Evolutionary conservation across 1,140 invertebrate species (phyloP), one percentile per base, ranked within the genome.

Genomic region (Drosophila bocki): DNA sequence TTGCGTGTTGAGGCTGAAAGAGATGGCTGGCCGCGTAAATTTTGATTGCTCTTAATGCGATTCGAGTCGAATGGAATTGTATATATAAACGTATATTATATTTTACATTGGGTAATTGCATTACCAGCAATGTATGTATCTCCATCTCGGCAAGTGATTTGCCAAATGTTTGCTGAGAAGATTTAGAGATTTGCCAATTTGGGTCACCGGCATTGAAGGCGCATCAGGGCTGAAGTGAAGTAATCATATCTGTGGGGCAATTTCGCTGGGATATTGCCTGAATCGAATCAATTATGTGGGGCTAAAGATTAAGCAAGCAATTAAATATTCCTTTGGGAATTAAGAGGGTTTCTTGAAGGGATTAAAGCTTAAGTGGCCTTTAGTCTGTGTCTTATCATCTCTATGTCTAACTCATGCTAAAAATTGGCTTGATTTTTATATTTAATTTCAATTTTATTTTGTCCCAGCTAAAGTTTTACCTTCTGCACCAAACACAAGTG

Each of bases 31-130:
- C 58, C 57, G 78, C 69, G 60, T 71, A 84, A 80, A 80, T 72
- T 72, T 59, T 87, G 84, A 88, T 87, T 83, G 67, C 79, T 82
- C 70, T 76, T 88, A 87, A 87, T 88, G 75, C 60, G 83, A 83
- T 83, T 86, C 48, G 48, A 75, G 64, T 64, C 57, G 56, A 69
- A 78, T 69, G 60, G n/a, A 51, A 69, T 69, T 44, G 42, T 44
- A 53, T 35, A 22, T 22, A 26, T 35, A 26, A 19, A 5, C 51
- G 26, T 15, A 17, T 79, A 65, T 79, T 53, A 62, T 63, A 51
- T 50, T 78, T 72, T 78, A 50, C 51, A 70, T 72, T 76, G 58
- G 63, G 63, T 74, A 86, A 86, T 86, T 84, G 65, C 54, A 88
- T 83, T 79, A 58, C 68, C 39, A 33, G 35, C 51, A 0, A 8